Base-by-base conservation (phyloP, 2,888 invertebrate genomes). In the Strigamia maritima region DNA sequence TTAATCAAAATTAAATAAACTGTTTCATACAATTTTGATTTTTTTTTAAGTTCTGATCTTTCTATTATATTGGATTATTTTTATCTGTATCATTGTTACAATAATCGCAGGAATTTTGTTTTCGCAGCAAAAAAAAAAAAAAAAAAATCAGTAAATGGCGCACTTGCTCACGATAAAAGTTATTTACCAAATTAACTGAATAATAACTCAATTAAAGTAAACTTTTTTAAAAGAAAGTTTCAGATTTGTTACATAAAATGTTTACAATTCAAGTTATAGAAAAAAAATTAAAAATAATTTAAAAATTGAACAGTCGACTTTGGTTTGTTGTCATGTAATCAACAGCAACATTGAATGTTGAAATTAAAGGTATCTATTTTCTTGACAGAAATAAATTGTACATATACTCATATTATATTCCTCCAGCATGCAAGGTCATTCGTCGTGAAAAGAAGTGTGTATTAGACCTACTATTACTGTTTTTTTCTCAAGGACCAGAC, bases 381-480 rank as follows among this genome's bases (percentile, higher is more conserved):
- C 1, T 19, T 19, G 8, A 44, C 16, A 14, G 14, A 44, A 54
- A 54, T 19, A 44, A 54, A 54, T 19, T 54, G 54, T 54, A 3
- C 54, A 54, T 14, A 16, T 16, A 19, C 49, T 49, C 49, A 49
- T n/a, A n/a, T n/a, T n/a, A 49, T 49, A 49, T 49, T 49, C 49
- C 19, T 49, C 7, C 7, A 49, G 28, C 60, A 22, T 4, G 60
- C 70, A 70, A 70, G 70, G 70, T 70, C 70, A 70, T 28, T 26
- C 70, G 24, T 28, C 28, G 70, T 70, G 26, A 28, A 28, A 70
- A n/a, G n/a, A 70, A 70, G 26, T 70, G 70, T 70, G 16, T 70
- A 6, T 65, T 24, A 70, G 28, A 70, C 28, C 70, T 12, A 49
- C 19, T 49, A 19, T 12, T n/a, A n/a, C n/a, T 60, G 3, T 12